Percentiles rank a stretch among this genome's conserved stretches.
Conservation (phyloP, 64 coral and sea anemone species). For the Actinia tenebrosa region DNA sequence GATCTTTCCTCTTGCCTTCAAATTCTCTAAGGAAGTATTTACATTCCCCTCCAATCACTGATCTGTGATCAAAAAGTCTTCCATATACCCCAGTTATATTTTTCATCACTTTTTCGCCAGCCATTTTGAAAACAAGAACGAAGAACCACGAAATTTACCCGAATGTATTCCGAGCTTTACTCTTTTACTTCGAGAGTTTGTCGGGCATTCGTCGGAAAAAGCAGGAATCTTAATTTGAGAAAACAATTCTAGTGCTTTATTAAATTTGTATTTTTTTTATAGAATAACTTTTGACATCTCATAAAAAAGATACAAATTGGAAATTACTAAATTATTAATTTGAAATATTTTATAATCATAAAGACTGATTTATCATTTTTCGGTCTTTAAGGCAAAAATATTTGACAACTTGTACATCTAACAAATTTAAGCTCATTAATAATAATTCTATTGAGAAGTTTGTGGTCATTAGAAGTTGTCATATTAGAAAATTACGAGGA, state of each 20-base stretch:
- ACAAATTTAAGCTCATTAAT: too few relatives aligned
- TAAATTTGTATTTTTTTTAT: background rate
- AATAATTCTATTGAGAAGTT: too few relatives aligned
- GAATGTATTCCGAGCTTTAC: background rate
- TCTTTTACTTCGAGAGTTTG: background rate
- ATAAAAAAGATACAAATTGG: too few relatives aligned
- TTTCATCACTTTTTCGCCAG: conserved; percentile 61
- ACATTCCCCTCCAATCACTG: conserved; percentile 68
- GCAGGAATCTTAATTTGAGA: conserved; percentile 20
- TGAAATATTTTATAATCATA: too few relatives aligned
- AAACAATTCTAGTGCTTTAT: background rate
- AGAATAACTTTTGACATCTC: too few relatives aligned
- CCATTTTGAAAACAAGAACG: conserved; percentile 50
- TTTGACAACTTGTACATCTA: too few relatives aligned
- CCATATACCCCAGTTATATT: conserved; percentile 67
- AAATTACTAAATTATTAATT: too few relatives aligned
- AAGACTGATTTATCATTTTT: too few relatives aligned
- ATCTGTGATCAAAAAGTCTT: conserved; percentile 88
- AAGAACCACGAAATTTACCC: background rate
- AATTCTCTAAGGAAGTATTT: conserved; percentile 88
- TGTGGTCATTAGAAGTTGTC: too few relatives aligned
- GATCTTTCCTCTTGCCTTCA: conserved; percentile 76
- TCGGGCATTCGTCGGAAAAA: conserved; percentile 29
- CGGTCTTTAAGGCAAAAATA: too few relatives aligned
- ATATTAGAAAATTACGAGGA: too few relatives aligned